Percentiles rank a stretch among this genome's conserved stretches.
Conservation (phyloP, 2,888 invertebrate species). For the Allophyes oxyacanthae region DNA sequence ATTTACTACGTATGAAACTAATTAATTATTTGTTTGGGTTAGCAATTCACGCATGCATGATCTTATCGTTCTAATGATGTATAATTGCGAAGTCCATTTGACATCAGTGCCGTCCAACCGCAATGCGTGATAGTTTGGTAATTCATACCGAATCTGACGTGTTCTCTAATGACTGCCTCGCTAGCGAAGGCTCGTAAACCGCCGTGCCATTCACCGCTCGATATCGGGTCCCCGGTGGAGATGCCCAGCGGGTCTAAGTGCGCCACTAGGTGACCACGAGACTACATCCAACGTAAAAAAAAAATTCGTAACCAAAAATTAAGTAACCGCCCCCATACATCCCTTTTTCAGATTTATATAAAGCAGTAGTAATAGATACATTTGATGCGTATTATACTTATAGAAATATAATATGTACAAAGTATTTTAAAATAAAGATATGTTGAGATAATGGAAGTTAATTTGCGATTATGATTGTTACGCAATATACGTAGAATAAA, state of each 20-base stretch:
- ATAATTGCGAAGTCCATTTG: slow-evolving; percentile 58
- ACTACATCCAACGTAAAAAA: slow-evolving; percentile 88
- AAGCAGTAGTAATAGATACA: slow-evolving; percentile 43
- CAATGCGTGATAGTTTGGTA: slow-evolving; percentile 63
- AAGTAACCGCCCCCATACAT: slow-evolving; percentile 39
- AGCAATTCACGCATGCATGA: slow-evolving; percentile 27
- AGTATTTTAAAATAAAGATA: slow-evolving; percentile 13
- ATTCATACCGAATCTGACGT: slow-evolving; percentile 88
- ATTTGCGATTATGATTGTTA: slow-evolving; percentile 31
- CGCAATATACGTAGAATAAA: slow-evolving; percentile 26
- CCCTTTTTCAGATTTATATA: slow-evolving; percentile 36
- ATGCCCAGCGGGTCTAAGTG: slow-evolving; percentile 98
- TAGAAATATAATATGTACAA: slow-evolving; percentile 22
- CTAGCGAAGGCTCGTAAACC: slow-evolving; percentile 86
- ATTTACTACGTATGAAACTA: slow-evolving; percentile 30
- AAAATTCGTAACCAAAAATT: slow-evolving; percentile 55
- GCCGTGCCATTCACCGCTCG: slow-evolving; percentile 85
- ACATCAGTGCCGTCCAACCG: slow-evolving; percentile 72
- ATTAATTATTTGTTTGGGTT: slow-evolving; percentile 49
- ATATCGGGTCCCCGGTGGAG: slow-evolving; percentile 91
- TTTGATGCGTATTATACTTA: slow-evolving; percentile 30
- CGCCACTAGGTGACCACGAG: slow-evolving; percentile 97
- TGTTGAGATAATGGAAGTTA: slow-evolving; percentile 21
- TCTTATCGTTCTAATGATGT: slow-evolving; percentile 49
- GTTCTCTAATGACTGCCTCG: slow-evolving; percentile 87